These are phyloP conservation scores for Epinotia brunnichana DNA, from an alignment of 2,888 invertebrate species.

Conservation along the genomic window DNA sequence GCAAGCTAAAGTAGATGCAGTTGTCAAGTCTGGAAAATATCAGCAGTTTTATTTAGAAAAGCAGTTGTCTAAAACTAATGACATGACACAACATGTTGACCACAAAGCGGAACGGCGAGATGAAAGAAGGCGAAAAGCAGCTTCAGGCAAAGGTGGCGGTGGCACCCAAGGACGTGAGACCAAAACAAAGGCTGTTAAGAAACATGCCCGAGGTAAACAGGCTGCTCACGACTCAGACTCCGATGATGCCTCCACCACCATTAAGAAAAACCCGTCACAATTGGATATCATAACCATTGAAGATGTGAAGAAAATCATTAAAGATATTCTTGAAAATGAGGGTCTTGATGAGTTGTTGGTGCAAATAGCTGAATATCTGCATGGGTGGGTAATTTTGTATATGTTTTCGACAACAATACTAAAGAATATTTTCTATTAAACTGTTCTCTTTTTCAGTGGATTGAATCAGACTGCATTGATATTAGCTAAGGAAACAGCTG, in stretches of 20 bases:
- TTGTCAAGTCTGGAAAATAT: constrained; percentile 89
- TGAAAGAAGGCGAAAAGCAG: constrained; percentile 94
- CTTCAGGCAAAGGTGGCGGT: constrained; percentile 94
- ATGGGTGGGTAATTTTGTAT: constrained; percentile 78
- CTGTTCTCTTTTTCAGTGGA: constrained; percentile 69
- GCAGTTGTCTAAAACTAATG: constrained; percentile 81
- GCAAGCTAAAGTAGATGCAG: constrained; percentile 86
- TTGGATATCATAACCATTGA: constrained; percentile 86
- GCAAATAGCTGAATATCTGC: constrained; percentile 87
- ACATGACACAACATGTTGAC: constrained; percentile 72
- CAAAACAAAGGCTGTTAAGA: constrained; percentile 96
- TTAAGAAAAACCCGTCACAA: constrained; percentile 69
- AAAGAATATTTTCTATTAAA: neutral
- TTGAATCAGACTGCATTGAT: constrained; percentile 87
- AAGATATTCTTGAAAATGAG: constrained; percentile 86
- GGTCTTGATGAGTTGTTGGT: constrained; percentile 88
- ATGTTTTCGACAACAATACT: constrained; percentile 21
- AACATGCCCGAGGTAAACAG: constrained; percentile 86
- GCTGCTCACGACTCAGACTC: constrained; percentile 87
- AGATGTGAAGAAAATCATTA: constrained; percentile 87
- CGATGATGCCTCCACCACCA: constrained; percentile 81
- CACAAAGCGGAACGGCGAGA: constrained; percentile 90
- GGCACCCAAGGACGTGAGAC: constrained; percentile 97
- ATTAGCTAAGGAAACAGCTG: constrained; percentile 89
- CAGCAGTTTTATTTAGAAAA: constrained; percentile 89